phyloP scores from a whole-genome alignment of 2,113 vertebrate species.

The Eurypyga helias region DNA sequence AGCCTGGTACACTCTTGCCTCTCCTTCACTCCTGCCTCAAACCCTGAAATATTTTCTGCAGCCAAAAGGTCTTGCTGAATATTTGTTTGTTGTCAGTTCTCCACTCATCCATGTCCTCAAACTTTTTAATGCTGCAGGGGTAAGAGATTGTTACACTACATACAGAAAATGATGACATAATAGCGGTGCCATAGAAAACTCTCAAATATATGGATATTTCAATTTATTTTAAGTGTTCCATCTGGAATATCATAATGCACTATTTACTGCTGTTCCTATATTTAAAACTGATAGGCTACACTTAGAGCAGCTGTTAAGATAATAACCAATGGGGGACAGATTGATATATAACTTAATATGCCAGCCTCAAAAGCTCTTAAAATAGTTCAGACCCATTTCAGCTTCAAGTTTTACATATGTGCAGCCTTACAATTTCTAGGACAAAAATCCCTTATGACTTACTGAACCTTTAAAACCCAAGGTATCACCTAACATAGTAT shows the following conservation, averaged over 20 bases:
- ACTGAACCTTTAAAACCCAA: not conserved
- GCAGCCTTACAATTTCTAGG: not conserved
- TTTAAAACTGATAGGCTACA: slow-evolving; percentile 58
- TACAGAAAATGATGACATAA: slow-evolving; percentile 25
- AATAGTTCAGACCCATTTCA: slow-evolving; percentile 5
- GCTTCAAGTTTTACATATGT: not conserved
- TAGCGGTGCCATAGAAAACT: not conserved
- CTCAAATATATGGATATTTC: slow-evolving; percentile 14
- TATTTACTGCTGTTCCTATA: slow-evolving; percentile 47
- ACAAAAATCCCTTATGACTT: not conserved
- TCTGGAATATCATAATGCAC: slow-evolving; percentile 48
- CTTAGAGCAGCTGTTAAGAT: slow-evolving; percentile 41
- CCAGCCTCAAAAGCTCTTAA: slow-evolving; percentile 17
- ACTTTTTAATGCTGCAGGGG: not conserved
- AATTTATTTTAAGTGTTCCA: slow-evolving; percentile 53
- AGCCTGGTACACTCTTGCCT: not conserved
- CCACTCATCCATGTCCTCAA: not conserved
- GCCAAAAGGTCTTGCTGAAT: not conserved
- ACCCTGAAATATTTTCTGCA: not conserved
- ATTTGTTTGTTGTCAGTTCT: not conserved
- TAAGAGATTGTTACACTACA: not conserved
- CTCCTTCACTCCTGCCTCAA: not conserved
- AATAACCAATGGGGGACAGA: slow-evolving; percentile 39
- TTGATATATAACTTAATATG: slow-evolving; percentile 20
- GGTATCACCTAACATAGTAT: not conserved